Percentiles rank a stretch among this genome's conserved stretches.
phyloP scores from a whole-genome alignment of 2,797 vertebrate species.

The Poecilia gillii region DNA sequence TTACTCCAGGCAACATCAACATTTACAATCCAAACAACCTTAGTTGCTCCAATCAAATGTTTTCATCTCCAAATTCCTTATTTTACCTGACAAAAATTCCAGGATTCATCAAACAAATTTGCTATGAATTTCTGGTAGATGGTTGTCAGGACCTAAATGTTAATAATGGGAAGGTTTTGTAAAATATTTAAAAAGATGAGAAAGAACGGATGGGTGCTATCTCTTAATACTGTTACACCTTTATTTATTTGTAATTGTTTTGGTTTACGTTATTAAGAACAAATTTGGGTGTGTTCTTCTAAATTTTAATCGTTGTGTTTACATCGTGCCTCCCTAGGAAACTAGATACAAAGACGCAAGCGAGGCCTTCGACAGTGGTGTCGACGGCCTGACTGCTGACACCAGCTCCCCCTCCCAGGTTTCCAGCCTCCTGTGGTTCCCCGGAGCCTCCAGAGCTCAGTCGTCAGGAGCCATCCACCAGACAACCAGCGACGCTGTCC shows the following conservation, averaged over 20 bases:
- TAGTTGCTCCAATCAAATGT: not conserved
- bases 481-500: constrained; percentile 80
- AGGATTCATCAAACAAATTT: not conserved
- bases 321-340: constrained; percentile 78
- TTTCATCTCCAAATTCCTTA: not conserved
- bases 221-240: not conserved
- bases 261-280: not conserved
- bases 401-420: constrained; percentile 83
- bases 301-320: not conserved
- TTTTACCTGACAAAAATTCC: not conserved
- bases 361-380: constrained; percentile 90
- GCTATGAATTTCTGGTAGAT: not conserved
- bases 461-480: constrained; percentile 86
- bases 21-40: not conserved
- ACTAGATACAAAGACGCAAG: constrained; percentile 86
- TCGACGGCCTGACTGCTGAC: constrained; percentile 87
- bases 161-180: not conserved
- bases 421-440: constrained; percentile 85
- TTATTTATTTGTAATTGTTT: not conserved
- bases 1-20: not conserved
- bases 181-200: not conserved
- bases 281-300: not conserved
- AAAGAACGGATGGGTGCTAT: not conserved
- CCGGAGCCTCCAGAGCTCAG: constrained; percentile 81
- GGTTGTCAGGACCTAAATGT: not conserved